Conservation (phyloP, 2,888 invertebrate genomes). For the Trissolcus brochymenae region DNA sequence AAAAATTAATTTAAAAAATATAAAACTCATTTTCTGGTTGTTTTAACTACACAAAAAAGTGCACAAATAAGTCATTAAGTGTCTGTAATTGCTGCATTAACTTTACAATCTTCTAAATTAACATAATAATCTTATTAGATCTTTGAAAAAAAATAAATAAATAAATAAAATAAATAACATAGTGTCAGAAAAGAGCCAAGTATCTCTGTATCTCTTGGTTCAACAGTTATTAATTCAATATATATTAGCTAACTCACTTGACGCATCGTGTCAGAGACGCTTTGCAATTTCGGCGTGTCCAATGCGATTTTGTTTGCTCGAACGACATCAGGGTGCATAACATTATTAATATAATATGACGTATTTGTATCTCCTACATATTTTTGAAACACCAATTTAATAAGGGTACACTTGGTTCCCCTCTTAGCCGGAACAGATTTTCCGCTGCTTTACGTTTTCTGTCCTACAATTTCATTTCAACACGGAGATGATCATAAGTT, state of each 20-base stretch:
- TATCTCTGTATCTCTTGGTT: background rate
- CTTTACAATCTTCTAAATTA: background rate
- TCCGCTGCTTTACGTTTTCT: conserved; percentile 38
- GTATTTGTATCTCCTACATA: conserved; percentile 46
- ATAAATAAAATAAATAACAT: too few relatives aligned
- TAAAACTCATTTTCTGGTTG: too few relatives aligned
- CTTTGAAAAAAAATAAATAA: too few relatives aligned
- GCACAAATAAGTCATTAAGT: background rate
- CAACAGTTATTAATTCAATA: conserved; percentile 71
- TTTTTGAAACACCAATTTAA: conserved; percentile 29
- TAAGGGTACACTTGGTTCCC: conserved; percentile 43
- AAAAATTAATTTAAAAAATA: too few relatives aligned
- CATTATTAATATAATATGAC: conserved; percentile 67
- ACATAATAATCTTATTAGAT: too few relatives aligned
- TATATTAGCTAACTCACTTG: conserved; percentile 73
- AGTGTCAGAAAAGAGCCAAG: background rate
- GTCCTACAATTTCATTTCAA: conserved; percentile 10
- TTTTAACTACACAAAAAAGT: too few relatives aligned
- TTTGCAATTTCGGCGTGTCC: conserved; percentile 65
- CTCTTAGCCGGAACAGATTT: conserved; percentile 59
- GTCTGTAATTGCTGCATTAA: background rate
- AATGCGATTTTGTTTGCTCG: conserved; percentile 68
- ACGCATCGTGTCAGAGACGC: conserved; percentile 61
- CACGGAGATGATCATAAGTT: background rate
- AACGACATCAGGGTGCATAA: conserved; percentile 69